Conservation (phyloP, 2,888 invertebrate genomes). For the Drosophila affinis region DNA sequence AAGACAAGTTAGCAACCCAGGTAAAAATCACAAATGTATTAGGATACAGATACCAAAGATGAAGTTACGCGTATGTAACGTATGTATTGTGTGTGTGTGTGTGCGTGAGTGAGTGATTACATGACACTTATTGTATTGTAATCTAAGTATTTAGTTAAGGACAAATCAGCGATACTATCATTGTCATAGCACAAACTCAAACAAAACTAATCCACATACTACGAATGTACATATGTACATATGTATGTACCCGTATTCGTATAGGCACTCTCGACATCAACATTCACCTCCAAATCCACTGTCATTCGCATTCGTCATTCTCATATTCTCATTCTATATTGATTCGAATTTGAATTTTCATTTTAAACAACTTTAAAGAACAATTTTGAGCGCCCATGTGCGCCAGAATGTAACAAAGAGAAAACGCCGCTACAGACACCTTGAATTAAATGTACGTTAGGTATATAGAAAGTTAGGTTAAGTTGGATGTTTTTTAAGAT, state of each 20-base stretch:
- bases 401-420: constrained; percentile 42
- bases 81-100: not conserved
- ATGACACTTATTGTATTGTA: not conserved
- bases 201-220: not conserved
- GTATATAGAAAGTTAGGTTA: constrained; percentile 23
- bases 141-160: constrained; percentile 30
- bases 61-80: constrained; percentile 11
- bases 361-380: constrained; percentile 41
- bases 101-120: no score
- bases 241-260: no score
- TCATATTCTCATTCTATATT: constrained; percentile 17
- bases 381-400: constrained; percentile 10
- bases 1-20: constrained; percentile 45
- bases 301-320: constrained; percentile 1
- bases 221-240: no score
- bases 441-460: constrained; percentile 55
- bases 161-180: constrained; percentile 1
- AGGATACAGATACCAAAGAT: constrained; percentile 21
- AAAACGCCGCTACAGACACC: constrained; percentile 75
- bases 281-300: not conserved
- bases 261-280: constrained; percentile 1
- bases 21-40: constrained; percentile 36
- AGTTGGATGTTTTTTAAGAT: constrained; percentile 19
- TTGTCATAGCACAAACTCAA: not conserved
- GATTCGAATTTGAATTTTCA: constrained; percentile 36